A percentile compares a stretch with the other conserved stretches of the same genome.
Conservation (phyloP, 2,888 invertebrate genomes). For the Germaria angustata region DNA sequence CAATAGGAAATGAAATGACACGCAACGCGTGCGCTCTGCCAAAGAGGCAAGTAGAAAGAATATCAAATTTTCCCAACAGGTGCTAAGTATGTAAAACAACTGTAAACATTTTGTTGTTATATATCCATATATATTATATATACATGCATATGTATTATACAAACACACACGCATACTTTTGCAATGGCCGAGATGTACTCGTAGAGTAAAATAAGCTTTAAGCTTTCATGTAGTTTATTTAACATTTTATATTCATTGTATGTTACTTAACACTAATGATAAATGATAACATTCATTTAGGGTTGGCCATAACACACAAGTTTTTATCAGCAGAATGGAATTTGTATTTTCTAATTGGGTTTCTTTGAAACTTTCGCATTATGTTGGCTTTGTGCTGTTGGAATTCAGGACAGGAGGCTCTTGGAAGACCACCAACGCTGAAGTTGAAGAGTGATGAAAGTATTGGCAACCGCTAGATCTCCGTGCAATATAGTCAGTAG, state of each 20-base stretch:
- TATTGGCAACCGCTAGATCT: too few relatives aligned
- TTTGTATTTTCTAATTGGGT: too few relatives aligned
- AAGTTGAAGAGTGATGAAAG: too few relatives aligned
- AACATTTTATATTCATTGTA: neutral
- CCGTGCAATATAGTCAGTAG: too few relatives aligned
- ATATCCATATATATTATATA: neutral
- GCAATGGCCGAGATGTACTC: too few relatives aligned
- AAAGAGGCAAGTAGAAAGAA: neutral
- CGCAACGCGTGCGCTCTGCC: conserved; percentile 55
- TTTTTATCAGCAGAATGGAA: too few relatives aligned
- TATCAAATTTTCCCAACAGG: conserved; percentile 30
- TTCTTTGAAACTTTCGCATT: too few relatives aligned
- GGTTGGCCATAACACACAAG: neutral
- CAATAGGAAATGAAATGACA: conserved; percentile 40
- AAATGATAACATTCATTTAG: neutral
- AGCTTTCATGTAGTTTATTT: conserved; percentile 4
- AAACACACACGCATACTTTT: neutral
- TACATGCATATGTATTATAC: too few relatives aligned
- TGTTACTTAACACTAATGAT: neutral
- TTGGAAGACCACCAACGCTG: too few relatives aligned
- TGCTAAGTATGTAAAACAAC: neutral
- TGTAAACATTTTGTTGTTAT: neutral
- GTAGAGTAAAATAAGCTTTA: conserved; percentile 12
- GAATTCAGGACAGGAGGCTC: too few relatives aligned
- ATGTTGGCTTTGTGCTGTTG: too few relatives aligned